Evolutionary conservation across 2,888 invertebrate species (phyloP).

Genomic region (Limnephilus auricula): DNA sequence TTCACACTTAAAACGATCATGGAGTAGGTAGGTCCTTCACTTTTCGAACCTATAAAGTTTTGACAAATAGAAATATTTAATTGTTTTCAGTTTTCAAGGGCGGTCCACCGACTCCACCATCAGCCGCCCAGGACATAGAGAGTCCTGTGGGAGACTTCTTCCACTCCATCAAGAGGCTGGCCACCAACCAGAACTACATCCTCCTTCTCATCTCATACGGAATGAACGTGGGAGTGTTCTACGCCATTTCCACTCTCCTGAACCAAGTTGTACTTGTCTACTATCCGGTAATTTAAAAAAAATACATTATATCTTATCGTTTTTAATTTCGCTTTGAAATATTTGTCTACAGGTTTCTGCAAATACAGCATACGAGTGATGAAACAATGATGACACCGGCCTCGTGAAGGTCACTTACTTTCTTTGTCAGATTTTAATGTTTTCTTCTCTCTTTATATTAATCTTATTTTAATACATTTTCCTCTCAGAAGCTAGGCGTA

Average conservation of each 20-base stretch:
- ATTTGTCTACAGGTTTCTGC: background rate
- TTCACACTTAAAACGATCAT: too few relatives aligned
- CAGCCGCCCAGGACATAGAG: slow-evolving; percentile 86
- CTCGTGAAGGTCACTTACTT: too few relatives aligned
- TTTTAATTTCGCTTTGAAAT: background rate
- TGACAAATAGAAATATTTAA: background rate
- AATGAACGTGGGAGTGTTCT: slow-evolving; percentile 97
- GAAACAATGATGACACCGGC: too few relatives aligned
- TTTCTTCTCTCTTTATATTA: too few relatives aligned
- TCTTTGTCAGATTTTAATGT: too few relatives aligned
- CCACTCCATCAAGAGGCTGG: slow-evolving; percentile 85
- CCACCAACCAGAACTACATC: slow-evolving; percentile 89
- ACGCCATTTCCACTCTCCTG: slow-evolving; percentile 96
- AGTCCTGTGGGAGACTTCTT: slow-evolving; percentile 81
- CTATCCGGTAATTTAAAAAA: slow-evolving; percentile 83
- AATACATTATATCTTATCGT: background rate
- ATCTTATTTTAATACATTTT: too few relatives aligned
- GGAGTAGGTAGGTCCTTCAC: too few relatives aligned
- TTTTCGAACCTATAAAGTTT: background rate
- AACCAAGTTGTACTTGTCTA: slow-evolving; percentile 91
- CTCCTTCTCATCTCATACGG: slow-evolving; percentile 92
- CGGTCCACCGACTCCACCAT: slow-evolving; percentile 92
- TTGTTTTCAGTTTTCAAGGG: slow-evolving; percentile 90
- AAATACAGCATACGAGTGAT: too few relatives aligned
- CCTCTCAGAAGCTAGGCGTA: too few relatives aligned